Evolutionary conservation across 2,113 vertebrate genomes (phyloP).

Genomic region (Blennius ocellaris): DNA sequence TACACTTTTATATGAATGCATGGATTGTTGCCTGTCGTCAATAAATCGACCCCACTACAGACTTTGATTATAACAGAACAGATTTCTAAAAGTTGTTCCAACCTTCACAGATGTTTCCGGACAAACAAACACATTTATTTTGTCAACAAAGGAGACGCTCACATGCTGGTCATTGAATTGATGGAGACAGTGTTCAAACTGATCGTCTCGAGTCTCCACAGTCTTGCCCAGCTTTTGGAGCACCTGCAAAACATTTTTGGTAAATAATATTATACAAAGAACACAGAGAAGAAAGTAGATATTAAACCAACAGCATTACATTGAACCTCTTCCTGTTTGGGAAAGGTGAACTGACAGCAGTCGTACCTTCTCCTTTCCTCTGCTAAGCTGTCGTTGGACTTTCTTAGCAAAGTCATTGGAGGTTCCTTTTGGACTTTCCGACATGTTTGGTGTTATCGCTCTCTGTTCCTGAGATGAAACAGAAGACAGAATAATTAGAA

Average conservation of each 20-base stretch:
- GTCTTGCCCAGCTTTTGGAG: slow-evolving; percentile 93
- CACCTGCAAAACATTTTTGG: slow-evolving; percentile 90
- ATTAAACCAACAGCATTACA: not conserved
- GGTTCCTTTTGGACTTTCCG: slow-evolving; percentile 82
- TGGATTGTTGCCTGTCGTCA: too few species aligned
- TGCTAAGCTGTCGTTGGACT: slow-evolving; percentile 90
- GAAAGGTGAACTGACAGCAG: not conserved
- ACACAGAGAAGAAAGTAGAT: not conserved
- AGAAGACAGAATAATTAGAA: not conserved
- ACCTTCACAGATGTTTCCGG: not conserved
- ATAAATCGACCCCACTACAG: too few species aligned
- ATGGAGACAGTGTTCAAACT: slow-evolving; percentile 87
- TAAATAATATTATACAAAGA: too few species aligned
- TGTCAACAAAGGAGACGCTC: slow-evolving; percentile 1
- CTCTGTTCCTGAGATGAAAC: slow-evolving; percentile 34
- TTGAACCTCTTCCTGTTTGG: not conserved
- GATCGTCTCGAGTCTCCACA: slow-evolving; percentile 90
- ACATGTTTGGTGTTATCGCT: slow-evolving; percentile 79
- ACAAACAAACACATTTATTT: too few species aligned
- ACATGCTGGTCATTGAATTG: slow-evolving; percentile 93
- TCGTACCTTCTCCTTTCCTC: slow-evolving; percentile 93
- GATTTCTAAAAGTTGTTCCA: too few species aligned
- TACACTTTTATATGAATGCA: not conserved
- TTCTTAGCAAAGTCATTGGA: slow-evolving; percentile 89
- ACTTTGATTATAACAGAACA: too few species aligned